Base-by-base conservation (phyloP, 2,113 vertebrate genomes). In the Oxyruncus cristatus region DNA sequence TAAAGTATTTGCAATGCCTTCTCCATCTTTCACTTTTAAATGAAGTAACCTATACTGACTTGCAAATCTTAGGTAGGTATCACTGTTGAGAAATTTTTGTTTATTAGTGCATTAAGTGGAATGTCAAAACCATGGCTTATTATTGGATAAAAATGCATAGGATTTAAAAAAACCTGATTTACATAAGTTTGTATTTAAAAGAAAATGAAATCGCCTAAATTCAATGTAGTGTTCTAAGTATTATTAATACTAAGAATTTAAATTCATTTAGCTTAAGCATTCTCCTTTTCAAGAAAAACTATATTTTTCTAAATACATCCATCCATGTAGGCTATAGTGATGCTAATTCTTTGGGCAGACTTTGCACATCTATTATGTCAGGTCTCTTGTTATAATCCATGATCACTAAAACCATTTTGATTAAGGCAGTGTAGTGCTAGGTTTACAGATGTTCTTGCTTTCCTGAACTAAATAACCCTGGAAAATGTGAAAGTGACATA, bases 321-420 rank as follows among this genome's bases (percentile, higher is more conserved):
- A 32, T 92, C 85, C 49, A 47, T 82, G 76, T 55, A 91, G 75
- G 78, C 72, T 94, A 71, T 72, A 89, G 68, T 66, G 37, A 84
- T 95, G 73, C 81, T 95, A 95, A 94, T 97, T 96, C 92, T 95
- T 62, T 35, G 94, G 77, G 65, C 80, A 82, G 53, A 86, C 62
- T 92, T 97, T 95, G 78, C 84, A 78, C 71, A 86, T 88, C 92
- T 76, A 73, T 96, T 97, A 84, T 84, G 77, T 91, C 76, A 86
- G 52, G 59, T 95, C 73, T 91, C 91, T 94, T 74, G 52, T 93
- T 95, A 88, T 85, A 97, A 95, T 94, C 78, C 91, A 88, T 8
- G 9, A 76, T 93, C 91, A 93, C 83, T 96, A 95, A 93, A 97
- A 92, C 92, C 86, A 75, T 95, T 97, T 92, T 97, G 90, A 95